These are phyloP conservation scores for Gobio occitaniae DNA, from an alignment of 2,797 vertebrate genomes.

Conservation along the genomic window DNA sequence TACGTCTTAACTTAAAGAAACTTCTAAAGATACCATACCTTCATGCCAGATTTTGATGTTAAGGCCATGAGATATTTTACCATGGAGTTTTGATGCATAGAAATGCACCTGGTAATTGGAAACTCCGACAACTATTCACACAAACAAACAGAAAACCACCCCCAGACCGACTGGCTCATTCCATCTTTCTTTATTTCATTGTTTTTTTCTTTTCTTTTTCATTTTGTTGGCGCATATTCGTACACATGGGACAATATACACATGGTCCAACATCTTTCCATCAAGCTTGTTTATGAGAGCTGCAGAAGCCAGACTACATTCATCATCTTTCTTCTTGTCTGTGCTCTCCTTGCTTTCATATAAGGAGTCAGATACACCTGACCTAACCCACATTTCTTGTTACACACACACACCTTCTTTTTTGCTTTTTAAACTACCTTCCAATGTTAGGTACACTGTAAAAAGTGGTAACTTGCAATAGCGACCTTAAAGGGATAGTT, in stretches of 20 bases:
- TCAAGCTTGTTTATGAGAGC: conserved; percentile 29
- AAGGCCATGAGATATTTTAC: neutral
- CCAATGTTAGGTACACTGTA: neutral
- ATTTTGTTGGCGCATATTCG: conserved; percentile 6
- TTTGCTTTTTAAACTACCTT: neutral
- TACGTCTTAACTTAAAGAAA: neutral
- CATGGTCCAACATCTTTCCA: conserved; percentile 27
- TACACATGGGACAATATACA: conserved; percentile 2
- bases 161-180: neutral
- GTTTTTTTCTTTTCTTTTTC: neutral
- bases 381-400: conserved; percentile 9
- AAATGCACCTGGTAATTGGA: neutral
- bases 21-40: neutral
- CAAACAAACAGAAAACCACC: conserved; percentile 3
- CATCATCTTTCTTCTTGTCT: conserved; percentile 42
- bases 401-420: neutral
- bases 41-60: neutral
- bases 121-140: neutral
- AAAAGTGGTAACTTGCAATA: neutral
- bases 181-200: neutral
- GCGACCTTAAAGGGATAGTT: neutral
- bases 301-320: conserved; percentile 30
- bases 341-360: neutral
- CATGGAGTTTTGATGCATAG: neutral
- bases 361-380: conserved; percentile 9